These are phyloP conservation scores for Trichogramma dendrolimi DNA, from an alignment of 2,888 invertebrate species.

Conservation along the genomic window DNA sequence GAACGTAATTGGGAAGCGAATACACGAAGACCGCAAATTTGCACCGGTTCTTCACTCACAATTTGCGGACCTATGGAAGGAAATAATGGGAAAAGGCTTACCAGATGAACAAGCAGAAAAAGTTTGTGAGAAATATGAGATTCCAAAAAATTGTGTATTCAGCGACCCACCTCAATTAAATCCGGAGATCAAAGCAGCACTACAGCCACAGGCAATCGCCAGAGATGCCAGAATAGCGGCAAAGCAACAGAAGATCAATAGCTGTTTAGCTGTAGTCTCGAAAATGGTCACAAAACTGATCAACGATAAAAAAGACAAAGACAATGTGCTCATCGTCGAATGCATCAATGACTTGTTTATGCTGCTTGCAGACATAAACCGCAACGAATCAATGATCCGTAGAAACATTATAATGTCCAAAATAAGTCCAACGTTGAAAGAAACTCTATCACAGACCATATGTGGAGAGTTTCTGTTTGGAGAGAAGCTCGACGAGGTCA, in stretches of 20 bases:
- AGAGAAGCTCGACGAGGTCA: background rate
- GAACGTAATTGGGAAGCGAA: too few species aligned
- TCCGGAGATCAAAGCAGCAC: constrained; percentile 5
- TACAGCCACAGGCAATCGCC: background rate
- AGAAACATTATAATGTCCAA: constrained; percentile 19
- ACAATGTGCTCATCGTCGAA: too few species aligned
- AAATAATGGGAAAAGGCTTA: too few species aligned
- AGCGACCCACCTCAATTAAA: constrained; percentile 7
- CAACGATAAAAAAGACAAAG: too few species aligned
- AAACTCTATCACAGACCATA: constrained; percentile 9
- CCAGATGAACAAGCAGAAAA: too few species aligned
- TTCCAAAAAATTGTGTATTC: constrained; percentile 7
- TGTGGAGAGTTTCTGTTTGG: constrained; percentile 6
- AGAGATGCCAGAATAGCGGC: constrained; percentile 8
- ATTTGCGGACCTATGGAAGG: too few species aligned
- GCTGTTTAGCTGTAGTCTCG: constrained; percentile 8
- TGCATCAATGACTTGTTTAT: constrained; percentile 1
- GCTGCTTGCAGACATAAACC: constrained; percentile 13
- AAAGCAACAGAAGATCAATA: constrained; percentile 7
- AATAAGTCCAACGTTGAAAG: background rate
- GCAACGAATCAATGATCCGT: constrained; percentile 12
- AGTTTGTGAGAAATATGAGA: too few species aligned
- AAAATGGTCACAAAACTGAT: constrained; percentile 4
- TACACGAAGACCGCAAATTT: too few species aligned
- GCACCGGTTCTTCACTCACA: too few species aligned